Percentiles rank a stretch among this genome's conserved stretches.
These are phyloP conservation scores for Liolophura sinensis DNA, from an alignment of 1,140 invertebrate species.

Conservation along the genomic window DNA sequence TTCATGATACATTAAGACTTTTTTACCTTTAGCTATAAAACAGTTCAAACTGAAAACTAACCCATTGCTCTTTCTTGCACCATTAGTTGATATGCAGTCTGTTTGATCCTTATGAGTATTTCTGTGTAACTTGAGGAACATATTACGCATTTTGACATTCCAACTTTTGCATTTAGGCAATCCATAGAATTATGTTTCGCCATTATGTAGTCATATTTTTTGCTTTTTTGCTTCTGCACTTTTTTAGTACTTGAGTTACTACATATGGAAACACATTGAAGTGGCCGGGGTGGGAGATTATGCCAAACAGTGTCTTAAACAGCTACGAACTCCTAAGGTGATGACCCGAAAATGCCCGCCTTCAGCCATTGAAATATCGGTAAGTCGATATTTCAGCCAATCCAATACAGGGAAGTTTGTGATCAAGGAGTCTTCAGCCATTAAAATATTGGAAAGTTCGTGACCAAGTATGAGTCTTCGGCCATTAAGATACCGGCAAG, in stretches of 20 bases:
- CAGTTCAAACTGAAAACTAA: too few species aligned
- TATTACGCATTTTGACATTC: neutral
- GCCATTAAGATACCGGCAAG: conserved; percentile 89
- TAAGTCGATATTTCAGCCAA: too few species aligned
- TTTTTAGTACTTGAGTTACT: conserved; percentile 74
- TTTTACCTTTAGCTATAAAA: too few species aligned
- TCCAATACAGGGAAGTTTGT: too few species aligned
- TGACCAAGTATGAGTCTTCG: too few species aligned
- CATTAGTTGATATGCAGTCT: too few species aligned
- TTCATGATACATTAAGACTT: too few species aligned
- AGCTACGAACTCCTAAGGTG: conserved; percentile 84
- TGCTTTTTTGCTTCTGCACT: conserved; percentile 23
- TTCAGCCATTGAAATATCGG: conserved; percentile 90
- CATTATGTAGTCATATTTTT: conserved; percentile 3
- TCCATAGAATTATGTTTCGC: neutral
- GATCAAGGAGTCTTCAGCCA: conserved; percentile 87
- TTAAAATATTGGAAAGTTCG: conserved; percentile 88
- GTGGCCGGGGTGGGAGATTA: conserved; percentile 76
- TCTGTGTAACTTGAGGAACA: too few species aligned
- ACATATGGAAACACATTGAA: conserved; percentile 75
- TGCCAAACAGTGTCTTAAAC: conserved; percentile 92
- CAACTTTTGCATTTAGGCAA: neutral
- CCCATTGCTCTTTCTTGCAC: too few species aligned
- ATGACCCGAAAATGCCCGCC: conserved; percentile 77
- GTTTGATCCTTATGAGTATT: too few species aligned